phyloP scores from a whole-genome alignment of 2,888 invertebrate genomes.

The Calameuta filiformis region DNA sequence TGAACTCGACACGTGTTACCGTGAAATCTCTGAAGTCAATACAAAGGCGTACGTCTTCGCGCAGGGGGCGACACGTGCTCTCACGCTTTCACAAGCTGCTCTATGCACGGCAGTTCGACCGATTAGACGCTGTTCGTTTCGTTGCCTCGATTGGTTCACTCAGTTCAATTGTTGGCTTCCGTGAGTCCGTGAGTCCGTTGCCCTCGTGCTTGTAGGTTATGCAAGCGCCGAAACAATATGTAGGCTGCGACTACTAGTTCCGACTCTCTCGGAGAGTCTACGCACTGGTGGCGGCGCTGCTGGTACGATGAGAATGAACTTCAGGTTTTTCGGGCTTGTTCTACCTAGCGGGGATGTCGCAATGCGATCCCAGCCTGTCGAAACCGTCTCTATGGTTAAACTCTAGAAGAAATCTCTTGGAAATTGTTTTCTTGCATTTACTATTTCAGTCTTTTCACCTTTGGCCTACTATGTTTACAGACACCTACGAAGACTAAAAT shows the following conservation, averaged over 20 bases:
- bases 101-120: slow-evolving; percentile 5
- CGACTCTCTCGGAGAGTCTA: neutral
- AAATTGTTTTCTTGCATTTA: neutral
- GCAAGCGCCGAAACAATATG: slow-evolving; percentile 46
- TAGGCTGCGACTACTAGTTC: slow-evolving; percentile 34
- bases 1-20: neutral
- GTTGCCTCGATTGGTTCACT: slow-evolving; percentile 19
- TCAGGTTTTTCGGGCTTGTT: neutral
- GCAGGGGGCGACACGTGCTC: slow-evolving; percentile 40
- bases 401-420: neutral
- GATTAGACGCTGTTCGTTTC: neutral
- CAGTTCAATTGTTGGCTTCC: slow-evolving; percentile 22
- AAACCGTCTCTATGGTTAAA: neutral
- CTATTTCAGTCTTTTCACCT: neutral
- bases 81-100: slow-evolving; percentile 58
- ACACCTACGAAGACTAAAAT: neutral
- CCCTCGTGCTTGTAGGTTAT: slow-evolving; percentile 34
- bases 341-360: neutral
- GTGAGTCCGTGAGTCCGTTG: slow-evolving; percentile 20
- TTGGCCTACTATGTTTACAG: neutral
- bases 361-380: neutral
- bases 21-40: neutral
- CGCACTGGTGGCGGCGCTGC: too few species aligned
- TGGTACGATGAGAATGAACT: neutral
- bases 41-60: neutral